Base-by-base conservation (phyloP, 1,140 invertebrate species). In the Drosophila bifasciata region DNA sequence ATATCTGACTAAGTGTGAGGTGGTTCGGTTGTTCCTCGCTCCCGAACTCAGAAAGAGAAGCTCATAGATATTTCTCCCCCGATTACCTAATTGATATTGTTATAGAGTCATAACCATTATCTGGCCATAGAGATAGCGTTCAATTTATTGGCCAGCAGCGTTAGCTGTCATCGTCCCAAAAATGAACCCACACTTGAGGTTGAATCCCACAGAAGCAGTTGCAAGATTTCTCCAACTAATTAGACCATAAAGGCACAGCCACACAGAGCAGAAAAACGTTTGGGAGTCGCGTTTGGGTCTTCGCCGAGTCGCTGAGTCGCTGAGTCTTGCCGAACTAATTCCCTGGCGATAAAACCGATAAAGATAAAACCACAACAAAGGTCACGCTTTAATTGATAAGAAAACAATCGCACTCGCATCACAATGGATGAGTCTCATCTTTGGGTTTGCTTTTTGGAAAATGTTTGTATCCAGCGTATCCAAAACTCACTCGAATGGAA, bases 341-440 rank as follows among this genome's bases (percentile, higher is more conserved):
- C 70, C 58, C 79, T 21, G 32, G 32, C 32, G 32, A 36, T 36
- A 36, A 36, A 36, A 53, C 19, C 41, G 70, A 74, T 74, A 74
- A 56, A 75, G 77, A 85, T 85, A 68, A 86, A 88, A 78, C 81
- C 81, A 86, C 81, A 86, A 86, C 83, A 86, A 86, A 86, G 81
- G 81, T 88, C 81, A 86, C 81, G 83, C 81, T 86, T 86, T 86
- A 88, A 86, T 86, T 86, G 81, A 86, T 86, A 86, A 86, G 83
- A 85, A 85, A 88, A 86, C 72, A 88, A 71, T 81, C 32, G 32
- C 32, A 36, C 32, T 36, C 32, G 32, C 32, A 36, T 36, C 32
- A 36, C 11, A 36, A 36, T 36, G 32, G 32, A 13, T 13, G 45
- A 46, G 59, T 48, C 46, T 32, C 8, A n/a, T 15, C 57, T 55